Conservation (phyloP, 2,888 invertebrate species). For the Oligia latruncula region DNA sequence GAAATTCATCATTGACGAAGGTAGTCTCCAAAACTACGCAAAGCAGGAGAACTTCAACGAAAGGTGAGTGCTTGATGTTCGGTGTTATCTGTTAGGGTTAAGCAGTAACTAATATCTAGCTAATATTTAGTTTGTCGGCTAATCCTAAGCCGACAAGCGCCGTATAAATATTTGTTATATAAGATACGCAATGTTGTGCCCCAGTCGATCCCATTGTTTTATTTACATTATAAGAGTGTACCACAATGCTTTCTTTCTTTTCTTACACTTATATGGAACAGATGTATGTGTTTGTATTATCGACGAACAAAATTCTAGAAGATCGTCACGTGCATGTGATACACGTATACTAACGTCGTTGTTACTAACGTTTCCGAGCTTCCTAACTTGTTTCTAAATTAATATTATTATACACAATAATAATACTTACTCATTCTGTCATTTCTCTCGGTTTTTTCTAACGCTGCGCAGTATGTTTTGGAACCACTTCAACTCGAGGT, state of each 20-base stretch:
- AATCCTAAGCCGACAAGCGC: slow-evolving; percentile 63
- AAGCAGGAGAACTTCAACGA: slow-evolving; percentile 98
- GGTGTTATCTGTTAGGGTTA: slow-evolving; percentile 79
- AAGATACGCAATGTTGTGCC: slow-evolving; percentile 95
- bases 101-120: slow-evolving; percentile 52
- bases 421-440: slow-evolving; percentile 88
- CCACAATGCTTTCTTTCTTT: slow-evolving; percentile 83
- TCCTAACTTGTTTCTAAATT: slow-evolving; percentile 80
- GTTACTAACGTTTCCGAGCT: slow-evolving; percentile 66
- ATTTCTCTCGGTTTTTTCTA: slow-evolving; percentile 92
- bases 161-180: slow-evolving; percentile 77
- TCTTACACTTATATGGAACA: slow-evolving; percentile 73
- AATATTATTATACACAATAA: slow-evolving; percentile 79
- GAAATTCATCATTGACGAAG: slow-evolving; percentile 99
- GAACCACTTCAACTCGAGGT: slow-evolving; percentile 99
- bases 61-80: slow-evolving; percentile 93
- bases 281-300: slow-evolving; percentile 72
- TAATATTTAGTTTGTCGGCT: slow-evolving; percentile 50
- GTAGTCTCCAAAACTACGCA: slow-evolving; percentile 99
- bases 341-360: slow-evolving; percentile 66
- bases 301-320: slow-evolving; percentile 63
- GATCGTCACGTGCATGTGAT: slow-evolving; percentile 84
- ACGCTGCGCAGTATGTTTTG: slow-evolving; percentile 99
- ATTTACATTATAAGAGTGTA: slow-evolving; percentile 84
- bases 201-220: slow-evolving; percentile 92